These are phyloP conservation scores for Orchesella cincta DNA, from an alignment of 1,140 invertebrate species.

Conservation along the genomic window DNA sequence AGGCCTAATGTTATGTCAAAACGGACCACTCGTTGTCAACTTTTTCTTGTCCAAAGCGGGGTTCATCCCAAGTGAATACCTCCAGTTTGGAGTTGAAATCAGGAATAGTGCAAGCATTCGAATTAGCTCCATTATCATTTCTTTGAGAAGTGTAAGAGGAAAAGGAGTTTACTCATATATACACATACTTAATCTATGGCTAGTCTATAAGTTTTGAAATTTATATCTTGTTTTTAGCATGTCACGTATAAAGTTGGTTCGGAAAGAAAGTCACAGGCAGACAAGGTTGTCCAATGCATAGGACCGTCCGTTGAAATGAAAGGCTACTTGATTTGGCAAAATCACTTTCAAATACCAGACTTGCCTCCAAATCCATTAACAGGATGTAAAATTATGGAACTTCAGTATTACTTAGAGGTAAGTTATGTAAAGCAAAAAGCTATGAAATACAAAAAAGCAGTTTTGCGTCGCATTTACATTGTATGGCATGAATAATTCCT, in stretches of 20 bases:
- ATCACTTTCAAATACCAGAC: constrained; percentile 22
- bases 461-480: too few species aligned
- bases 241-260: background rate
- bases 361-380: background rate
- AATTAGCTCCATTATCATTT: constrained; percentile 5
- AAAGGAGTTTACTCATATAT: background rate
- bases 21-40: constrained; percentile 21
- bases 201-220: background rate
- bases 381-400: constrained; percentile 5
- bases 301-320: constrained; percentile 25
- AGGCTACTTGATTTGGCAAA: constrained; percentile 26
- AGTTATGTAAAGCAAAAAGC: background rate
- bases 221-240: background rate
- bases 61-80: constrained; percentile 31
- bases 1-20: constrained; percentile 28
- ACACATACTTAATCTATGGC: background rate
- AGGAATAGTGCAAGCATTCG: background rate
- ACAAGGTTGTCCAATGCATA: background rate
- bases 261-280: constrained; percentile 7
- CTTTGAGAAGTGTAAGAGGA: constrained; percentile 2
- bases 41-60: constrained; percentile 26
- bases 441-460: background rate
- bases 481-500: too few species aligned
- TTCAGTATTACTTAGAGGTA: constrained; percentile 20
- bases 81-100: constrained; percentile 35